A percentile compares a stretch with the other conserved stretches of the same genome.
phyloP scores from a whole-genome alignment of 2,888 invertebrate genomes.

The Resseliella maxima region DNA sequence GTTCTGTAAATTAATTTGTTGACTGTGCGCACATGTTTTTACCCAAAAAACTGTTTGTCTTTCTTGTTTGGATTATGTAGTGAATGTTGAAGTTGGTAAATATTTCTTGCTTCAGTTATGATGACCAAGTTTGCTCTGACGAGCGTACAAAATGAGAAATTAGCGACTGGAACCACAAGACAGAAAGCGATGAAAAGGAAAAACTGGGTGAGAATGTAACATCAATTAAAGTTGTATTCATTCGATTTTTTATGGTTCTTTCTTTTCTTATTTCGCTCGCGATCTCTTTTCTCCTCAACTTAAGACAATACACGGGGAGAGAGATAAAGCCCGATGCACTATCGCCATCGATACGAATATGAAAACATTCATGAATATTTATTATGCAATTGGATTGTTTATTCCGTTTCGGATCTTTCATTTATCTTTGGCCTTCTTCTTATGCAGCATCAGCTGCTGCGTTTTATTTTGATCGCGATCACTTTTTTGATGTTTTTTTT shows the following conservation, averaged over 20 bases:
- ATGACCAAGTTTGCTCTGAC: constrained; percentile 2
- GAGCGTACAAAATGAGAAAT: not conserved
- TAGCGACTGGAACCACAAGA: not conserved
- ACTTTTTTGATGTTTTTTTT: not conserved
- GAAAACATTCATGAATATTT: constrained; percentile 48
- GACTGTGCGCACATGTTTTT: not conserved
- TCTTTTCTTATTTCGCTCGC: constrained; percentile 1
- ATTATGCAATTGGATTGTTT: constrained; percentile 40
- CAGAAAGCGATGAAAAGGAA: not conserved
- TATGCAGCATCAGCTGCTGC: not conserved
- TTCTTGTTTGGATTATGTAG: not conserved
- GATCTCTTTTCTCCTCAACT: not conserved
- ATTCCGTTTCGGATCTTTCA: constrained; percentile 28
- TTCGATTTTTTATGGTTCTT: constrained; percentile 35
- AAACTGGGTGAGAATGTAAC: not conserved
- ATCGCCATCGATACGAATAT: not conserved
- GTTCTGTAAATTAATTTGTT: constrained; percentile 30
- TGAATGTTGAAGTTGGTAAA: not conserved
- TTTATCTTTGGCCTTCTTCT: not conserved
- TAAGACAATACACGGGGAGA: no score
- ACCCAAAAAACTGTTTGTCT: no score
- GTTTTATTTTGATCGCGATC: constrained; percentile 23
- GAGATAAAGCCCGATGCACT: not conserved
- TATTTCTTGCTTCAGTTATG: constrained; percentile 10
- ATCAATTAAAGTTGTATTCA: constrained; percentile 36